Evolutionary conservation across 92 coral and sea anemone genomes (phyloP).

Genomic region (Muricea muricata): DNA sequence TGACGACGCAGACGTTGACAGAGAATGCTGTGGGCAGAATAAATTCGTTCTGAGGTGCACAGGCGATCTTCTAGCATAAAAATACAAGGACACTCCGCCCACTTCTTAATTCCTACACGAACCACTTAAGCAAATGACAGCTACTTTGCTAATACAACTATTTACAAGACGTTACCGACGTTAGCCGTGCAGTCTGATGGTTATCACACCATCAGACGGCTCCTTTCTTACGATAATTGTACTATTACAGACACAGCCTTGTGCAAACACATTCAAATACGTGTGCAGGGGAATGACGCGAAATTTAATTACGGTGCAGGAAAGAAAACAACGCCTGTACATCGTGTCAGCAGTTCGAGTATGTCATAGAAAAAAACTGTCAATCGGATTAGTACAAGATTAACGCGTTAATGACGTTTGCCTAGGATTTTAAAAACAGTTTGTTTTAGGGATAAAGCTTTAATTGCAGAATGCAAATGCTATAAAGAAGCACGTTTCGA

Average conservation of each 20-base stretch:
- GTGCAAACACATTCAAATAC: background rate
- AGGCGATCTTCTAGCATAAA: background rate
- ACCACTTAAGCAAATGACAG: no score
- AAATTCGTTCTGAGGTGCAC: background rate
- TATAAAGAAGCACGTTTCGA: no score
- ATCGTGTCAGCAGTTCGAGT: background rate
- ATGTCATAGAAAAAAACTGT: background rate
- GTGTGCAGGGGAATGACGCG: background rate
- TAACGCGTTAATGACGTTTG: constrained; percentile 3
- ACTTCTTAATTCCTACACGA: background rate
- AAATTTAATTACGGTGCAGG: background rate
- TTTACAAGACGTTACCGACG: no score
- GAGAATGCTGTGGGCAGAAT: constrained; percentile 3
- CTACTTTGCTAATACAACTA: no score
- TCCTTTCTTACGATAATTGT: no score
- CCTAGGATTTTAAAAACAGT: background rate
- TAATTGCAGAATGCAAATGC: background rate
- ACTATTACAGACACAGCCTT: background rate
- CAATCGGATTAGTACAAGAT: background rate
- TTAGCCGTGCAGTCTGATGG: no score
- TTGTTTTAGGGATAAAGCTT: constrained; percentile 1
- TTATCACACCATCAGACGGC: no score
- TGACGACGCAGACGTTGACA: constrained; percentile 8
- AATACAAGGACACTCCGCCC: background rate
- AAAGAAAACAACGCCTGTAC: constrained; percentile 1